Evolutionary conservation across 2,888 invertebrate species (phyloP).

Genomic region (Thereva nobilitata): DNA sequence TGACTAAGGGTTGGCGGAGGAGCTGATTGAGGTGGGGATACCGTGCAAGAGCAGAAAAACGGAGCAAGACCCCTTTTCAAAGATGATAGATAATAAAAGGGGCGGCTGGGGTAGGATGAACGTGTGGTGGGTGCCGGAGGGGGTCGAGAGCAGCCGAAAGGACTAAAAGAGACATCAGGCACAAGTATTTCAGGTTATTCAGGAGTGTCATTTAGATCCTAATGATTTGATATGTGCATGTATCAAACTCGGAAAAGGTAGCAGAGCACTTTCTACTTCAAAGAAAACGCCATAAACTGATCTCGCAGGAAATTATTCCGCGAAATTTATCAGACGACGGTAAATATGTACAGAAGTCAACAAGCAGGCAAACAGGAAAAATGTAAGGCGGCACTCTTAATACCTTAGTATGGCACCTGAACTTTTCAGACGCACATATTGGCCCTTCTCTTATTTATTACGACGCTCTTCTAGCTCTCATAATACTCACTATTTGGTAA

Average conservation of each 20-base stretch:
- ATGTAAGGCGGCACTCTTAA: not conserved
- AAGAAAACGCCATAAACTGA: conserved; percentile 5
- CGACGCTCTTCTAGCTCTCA: no score
- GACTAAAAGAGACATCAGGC: conserved; percentile 24
- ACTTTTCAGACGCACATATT: no score
- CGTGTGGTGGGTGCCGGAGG: not conserved
- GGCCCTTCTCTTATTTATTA: no score
- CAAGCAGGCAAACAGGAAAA: no score
- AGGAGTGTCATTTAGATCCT: conserved; percentile 58
- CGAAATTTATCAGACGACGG: conserved; percentile 9
- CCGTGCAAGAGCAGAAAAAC: not conserved
- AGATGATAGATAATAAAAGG: not conserved
- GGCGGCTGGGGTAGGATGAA: not conserved
- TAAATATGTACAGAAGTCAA: not conserved
- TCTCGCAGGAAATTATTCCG: conserved; percentile 26
- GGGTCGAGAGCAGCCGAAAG: not conserved
- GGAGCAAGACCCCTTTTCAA: not conserved
- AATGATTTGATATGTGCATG: conserved; percentile 55
- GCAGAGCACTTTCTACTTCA: conserved; percentile 39
- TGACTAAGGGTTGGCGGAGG: not conserved
- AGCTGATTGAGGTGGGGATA: not conserved
- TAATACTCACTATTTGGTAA: no score
- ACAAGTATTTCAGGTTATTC: conserved; percentile 1
- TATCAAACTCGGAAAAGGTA: conserved; percentile 43
- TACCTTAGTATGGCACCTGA: no score